phyloP scores from a whole-genome alignment of 2,113 vertebrate species.

The Nycticryphes semicollaris region DNA sequence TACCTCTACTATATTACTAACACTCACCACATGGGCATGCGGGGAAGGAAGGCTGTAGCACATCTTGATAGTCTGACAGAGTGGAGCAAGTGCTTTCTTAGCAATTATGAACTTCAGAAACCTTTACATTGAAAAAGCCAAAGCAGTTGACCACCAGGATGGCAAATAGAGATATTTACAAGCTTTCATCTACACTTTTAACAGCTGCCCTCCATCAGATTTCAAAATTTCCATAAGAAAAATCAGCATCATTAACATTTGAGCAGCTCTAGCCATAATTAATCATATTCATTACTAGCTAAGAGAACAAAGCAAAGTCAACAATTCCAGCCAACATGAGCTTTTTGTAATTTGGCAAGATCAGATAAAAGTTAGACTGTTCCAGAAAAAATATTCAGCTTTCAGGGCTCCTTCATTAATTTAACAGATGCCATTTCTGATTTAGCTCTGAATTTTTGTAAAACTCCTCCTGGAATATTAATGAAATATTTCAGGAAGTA shows the following conservation, averaged over 20 bases:
- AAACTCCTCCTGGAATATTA: background rate
- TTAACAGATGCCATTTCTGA: background rate
- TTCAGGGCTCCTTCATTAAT: background rate
- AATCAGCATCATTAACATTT: background rate
- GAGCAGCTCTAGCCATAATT: background rate
- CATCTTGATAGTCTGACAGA: background rate
- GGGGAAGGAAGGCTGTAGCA: rapidly evolving
- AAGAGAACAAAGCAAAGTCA: slow-evolving; percentile 5
- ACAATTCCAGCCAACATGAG: background rate
- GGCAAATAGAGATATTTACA: background rate
- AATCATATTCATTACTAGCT: background rate
- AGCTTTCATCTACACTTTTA: background rate
- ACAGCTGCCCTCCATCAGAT: background rate
- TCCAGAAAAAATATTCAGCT: background rate
- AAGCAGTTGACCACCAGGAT: background rate
- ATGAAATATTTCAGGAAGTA: background rate
- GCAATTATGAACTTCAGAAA: background rate
- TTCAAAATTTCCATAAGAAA: background rate
- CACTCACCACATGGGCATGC: rapidly evolving
- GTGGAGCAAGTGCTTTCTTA: background rate
- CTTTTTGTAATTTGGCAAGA: background rate
- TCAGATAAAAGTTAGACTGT: background rate
- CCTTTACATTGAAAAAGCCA: background rate
- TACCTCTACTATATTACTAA: background rate
- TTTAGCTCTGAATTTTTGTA: background rate